Percentiles rank a stretch among this genome's conserved stretches.
Conservation (phyloP, 1,140 invertebrate species). For the Carposina sasakii region DNA sequence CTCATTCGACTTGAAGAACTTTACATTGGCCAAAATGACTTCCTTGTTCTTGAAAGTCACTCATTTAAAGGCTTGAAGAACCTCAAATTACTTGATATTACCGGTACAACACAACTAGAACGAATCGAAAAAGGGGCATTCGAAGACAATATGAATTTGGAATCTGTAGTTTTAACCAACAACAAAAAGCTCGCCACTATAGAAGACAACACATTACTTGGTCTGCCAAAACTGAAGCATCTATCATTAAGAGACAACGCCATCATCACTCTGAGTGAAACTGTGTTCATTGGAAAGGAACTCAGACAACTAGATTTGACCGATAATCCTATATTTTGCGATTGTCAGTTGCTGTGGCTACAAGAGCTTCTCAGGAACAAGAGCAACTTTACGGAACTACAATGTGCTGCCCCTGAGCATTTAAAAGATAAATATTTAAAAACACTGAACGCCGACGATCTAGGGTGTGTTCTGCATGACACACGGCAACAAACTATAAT, state of each 20-base stretch:
- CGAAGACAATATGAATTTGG: conserved; percentile 84
- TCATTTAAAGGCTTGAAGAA: conserved; percentile 85
- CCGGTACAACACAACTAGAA: conserved; percentile 80
- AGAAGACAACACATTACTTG: conserved; percentile 83
- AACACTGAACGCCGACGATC: conserved; percentile 80
- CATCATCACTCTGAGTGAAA: conserved; percentile 81
- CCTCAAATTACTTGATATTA: conserved; percentile 83
- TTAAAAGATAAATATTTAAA: conserved; percentile 80
- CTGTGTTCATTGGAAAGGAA: conserved; percentile 84
- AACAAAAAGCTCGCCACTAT: conserved; percentile 82
- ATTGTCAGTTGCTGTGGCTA: conserved; percentile 86
- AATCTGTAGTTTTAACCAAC: conserved; percentile 82
- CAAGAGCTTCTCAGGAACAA: conserved; percentile 81
- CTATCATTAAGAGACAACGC: conserved; percentile 86
- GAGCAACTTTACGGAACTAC: conserved; percentile 80
- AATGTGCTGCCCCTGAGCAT: conserved; percentile 82
- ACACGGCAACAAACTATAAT: conserved; percentile 85
- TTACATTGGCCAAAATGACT: conserved; percentile 87
- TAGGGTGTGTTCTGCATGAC: conserved; percentile 86
- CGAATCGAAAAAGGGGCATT: conserved; percentile 84
- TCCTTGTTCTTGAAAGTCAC: conserved; percentile 77
- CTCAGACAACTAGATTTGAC: conserved; percentile 83
- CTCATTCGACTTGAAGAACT: conserved; percentile 85
- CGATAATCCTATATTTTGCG: conserved; percentile 88
- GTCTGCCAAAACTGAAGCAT: conserved; percentile 83